Conservation (phyloP, 64 coral and sea anemone genomes). For the Astreopora myriophthalma region DNA sequence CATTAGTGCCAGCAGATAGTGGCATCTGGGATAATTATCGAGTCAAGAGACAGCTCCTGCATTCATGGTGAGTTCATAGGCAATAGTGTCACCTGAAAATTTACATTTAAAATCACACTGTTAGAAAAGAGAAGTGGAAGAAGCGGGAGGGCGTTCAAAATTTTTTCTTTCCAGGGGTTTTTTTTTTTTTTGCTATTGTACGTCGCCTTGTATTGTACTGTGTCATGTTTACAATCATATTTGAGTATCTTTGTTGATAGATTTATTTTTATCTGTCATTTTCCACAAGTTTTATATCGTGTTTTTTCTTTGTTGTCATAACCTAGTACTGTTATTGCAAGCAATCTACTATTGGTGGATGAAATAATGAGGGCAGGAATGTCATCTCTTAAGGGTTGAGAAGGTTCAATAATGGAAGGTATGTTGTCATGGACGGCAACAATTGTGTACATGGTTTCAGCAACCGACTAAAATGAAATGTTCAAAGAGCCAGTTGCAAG, state of each 20-base stretch:
- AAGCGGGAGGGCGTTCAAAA: too few relatives aligned
- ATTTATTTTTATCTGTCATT: background rate
- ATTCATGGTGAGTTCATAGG: constrained; percentile 82
- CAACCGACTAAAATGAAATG: too few relatives aligned
- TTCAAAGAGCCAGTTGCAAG: too few relatives aligned
- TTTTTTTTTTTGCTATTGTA: too few relatives aligned
- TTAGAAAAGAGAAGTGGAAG: too few relatives aligned
- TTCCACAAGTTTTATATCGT: background rate
- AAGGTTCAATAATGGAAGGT: background rate
- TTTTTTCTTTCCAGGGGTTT: too few relatives aligned
- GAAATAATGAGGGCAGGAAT: constrained; percentile 99
- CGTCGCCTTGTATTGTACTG: too few relatives aligned
- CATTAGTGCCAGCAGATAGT: constrained; percentile 74
- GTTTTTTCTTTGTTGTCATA: background rate
- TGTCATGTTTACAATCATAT: too few relatives aligned
- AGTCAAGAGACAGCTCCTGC: constrained; percentile 91
- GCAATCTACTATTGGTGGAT: constrained; percentile 95
- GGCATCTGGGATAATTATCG: constrained; percentile 98
- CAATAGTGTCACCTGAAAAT: background rate
- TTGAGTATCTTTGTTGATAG: background rate
- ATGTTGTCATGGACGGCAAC: background rate
- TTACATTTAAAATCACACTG: too few relatives aligned
- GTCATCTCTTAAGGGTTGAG: constrained; percentile 94
- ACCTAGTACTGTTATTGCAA: constrained; percentile 93
- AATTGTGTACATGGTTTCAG: too few relatives aligned